Percentiles rank a stretch among this genome's conserved stretches.
Evolutionary conservation across 2,113 vertebrate genomes (phyloP).

Genomic region (Chitala chitala): DNA sequence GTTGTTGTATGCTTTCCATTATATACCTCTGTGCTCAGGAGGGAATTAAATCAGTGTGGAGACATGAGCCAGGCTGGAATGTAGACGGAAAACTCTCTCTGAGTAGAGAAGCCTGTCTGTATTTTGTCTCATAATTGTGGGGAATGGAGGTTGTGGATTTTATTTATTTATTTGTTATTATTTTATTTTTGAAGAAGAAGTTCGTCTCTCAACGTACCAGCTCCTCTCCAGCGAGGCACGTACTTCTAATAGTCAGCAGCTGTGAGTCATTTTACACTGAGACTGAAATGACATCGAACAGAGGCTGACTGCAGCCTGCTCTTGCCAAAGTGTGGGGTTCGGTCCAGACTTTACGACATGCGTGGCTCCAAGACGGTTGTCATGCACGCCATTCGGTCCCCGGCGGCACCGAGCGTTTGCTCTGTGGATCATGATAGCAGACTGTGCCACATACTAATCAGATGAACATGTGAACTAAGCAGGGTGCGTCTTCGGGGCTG

Average conservation of each 20-base stretch:
- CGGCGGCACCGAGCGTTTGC: no score
- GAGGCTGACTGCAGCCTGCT: conserved; percentile 30
- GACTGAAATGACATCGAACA: conserved; percentile 44
- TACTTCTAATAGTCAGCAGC: conserved; percentile 54
- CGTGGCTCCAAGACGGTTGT: no score
- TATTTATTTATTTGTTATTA: no score
- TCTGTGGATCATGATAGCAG: neutral
- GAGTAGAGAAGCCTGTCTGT: conserved; percentile 35
- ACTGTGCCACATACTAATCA: neutral
- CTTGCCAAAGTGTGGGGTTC: conserved; percentile 26
- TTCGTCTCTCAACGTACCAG: conserved; percentile 38
- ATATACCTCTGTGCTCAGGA: neutral
- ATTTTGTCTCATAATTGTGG: conserved; percentile 47
- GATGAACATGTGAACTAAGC: neutral
- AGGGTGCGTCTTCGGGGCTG: neutral
- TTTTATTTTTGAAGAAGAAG: no score
- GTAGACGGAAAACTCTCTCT: conserved; percentile 50
- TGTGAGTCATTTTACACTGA: conserved; percentile 44
- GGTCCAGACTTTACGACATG: conserved; percentile 21
- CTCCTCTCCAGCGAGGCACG: conserved; percentile 41
- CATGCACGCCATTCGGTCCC: no score
- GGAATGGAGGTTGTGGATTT: conserved; percentile 31
- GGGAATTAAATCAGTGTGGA: conserved; percentile 33
- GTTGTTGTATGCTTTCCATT: conserved; percentile 4
- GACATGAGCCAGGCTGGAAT: conserved; percentile 35